These are phyloP conservation scores for Sanderia malayensis DNA, from an alignment of 30 jellyfish, hydroid and myxozoan genomes.

Conservation along the genomic window DNA sequence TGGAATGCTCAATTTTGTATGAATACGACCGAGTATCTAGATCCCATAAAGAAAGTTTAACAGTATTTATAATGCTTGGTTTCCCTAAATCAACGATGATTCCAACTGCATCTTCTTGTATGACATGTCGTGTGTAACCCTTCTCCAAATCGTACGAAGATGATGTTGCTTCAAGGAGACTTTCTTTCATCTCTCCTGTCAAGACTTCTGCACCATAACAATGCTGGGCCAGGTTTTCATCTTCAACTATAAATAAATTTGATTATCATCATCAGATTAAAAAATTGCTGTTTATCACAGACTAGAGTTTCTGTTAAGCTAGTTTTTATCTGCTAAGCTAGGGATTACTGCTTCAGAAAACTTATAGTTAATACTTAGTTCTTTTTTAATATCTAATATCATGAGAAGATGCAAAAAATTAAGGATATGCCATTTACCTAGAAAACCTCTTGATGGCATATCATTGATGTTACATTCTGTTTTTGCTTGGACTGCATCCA, in stretches of 20 bases:
- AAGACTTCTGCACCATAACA: constrained; percentile 80
- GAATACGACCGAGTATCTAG: constrained; percentile 80
- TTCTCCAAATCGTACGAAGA: constrained; percentile 74
- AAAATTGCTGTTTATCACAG: no score
- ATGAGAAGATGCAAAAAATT: neutral
- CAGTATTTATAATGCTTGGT: constrained; percentile 83
- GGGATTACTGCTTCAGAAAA: no score
- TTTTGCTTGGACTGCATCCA: constrained; percentile 83
- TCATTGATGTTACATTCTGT: constrained; percentile 65
- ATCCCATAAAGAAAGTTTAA: constrained; percentile 79
- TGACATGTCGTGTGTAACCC: constrained; percentile 80
- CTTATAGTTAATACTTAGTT: no score
- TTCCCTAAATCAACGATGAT: constrained; percentile 73
- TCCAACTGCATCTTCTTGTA: constrained; percentile 60
- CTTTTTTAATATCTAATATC: neutral
- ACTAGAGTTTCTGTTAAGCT: no score
- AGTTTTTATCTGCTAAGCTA: no score
- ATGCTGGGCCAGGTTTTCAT: constrained; percentile 80
- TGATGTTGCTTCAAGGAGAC: constrained; percentile 68
- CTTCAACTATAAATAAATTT: constrained; percentile 55
- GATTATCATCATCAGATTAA: no score
- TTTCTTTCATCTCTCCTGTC: constrained; percentile 80
- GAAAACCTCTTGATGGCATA: constrained; percentile 84
- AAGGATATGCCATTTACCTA: constrained; percentile 43
- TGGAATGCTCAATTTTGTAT: constrained; percentile 66